Percentiles rank a stretch among this genome's conserved stretches.
Conservation (phyloP, 2,888 invertebrate genomes). For the Ryuthela nishihirai region DNA sequence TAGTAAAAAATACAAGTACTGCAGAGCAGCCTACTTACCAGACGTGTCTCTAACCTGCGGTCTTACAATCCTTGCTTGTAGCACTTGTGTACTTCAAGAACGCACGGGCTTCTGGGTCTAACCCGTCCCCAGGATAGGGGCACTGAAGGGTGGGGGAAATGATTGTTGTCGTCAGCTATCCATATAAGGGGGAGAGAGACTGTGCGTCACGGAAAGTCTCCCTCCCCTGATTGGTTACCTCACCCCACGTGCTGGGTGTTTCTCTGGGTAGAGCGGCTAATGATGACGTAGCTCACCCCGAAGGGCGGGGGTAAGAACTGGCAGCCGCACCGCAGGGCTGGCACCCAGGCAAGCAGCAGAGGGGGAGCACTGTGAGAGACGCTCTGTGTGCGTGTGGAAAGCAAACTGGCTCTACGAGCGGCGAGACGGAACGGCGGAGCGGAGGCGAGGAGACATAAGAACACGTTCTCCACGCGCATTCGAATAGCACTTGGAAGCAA, state of each 20-base stretch:
- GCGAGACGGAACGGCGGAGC: too few relatives aligned
- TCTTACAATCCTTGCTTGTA: slow-evolving; percentile 20
- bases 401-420: too few relatives aligned
- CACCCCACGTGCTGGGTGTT: slow-evolving; percentile 39
- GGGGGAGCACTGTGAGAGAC: too few relatives aligned
- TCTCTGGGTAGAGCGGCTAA: slow-evolving; percentile 39
- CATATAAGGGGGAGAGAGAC: slow-evolving; percentile 33
- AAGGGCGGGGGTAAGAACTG: slow-evolving; percentile 39
- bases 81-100: slow-evolving; percentile 23
- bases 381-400: too few relatives aligned
- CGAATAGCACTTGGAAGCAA: too few relatives aligned
- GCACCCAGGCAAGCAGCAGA: too few relatives aligned
- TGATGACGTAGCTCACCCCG: slow-evolving; percentile 38
- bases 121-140: slow-evolving; percentile 34
- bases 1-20: neutral
- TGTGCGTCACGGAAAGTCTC: slow-evolving; percentile 33
- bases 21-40: slow-evolving; percentile 16
- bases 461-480: too few relatives aligned
- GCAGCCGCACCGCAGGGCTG: slow-evolving; percentile 22
- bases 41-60: slow-evolving; percentile 1
- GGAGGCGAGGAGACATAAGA: too few relatives aligned
- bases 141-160: slow-evolving; percentile 26
- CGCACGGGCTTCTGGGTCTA: slow-evolving; percentile 23
- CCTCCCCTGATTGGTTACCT: slow-evolving; percentile 36
- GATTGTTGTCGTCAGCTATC: slow-evolving; percentile 37